Conservation (phyloP, 2,888 invertebrate species). For the Caenorhabditis japonica region DNA sequence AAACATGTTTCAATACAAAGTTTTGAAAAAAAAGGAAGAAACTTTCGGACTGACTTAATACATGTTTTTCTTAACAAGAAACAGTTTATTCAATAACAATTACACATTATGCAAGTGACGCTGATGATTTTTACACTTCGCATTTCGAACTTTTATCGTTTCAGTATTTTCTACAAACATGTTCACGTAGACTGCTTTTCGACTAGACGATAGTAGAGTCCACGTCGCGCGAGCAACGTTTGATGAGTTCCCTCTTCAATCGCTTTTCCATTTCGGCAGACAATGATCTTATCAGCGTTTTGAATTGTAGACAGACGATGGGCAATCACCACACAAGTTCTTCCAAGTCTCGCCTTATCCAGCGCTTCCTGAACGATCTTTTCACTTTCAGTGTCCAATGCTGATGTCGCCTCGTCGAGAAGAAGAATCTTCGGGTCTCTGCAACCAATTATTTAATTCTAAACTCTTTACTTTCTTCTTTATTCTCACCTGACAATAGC, state of each 20-base stretch:
- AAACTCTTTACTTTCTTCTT: background rate
- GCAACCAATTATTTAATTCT: background rate
- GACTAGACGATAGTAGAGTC: constrained; percentile 67
- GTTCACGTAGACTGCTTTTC: constrained; percentile 58
- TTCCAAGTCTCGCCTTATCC: constrained; percentile 84
- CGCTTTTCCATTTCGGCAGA: constrained; percentile 72
- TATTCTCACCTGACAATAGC: constrained; percentile 58
- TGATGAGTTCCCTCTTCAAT: constrained; percentile 71
- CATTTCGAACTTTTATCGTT: too few species aligned
- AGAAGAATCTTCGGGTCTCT: constrained; percentile 68
- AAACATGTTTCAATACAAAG: too few species aligned
- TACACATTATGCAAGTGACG: constrained; percentile 32
- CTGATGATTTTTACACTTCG: constrained; percentile 8
- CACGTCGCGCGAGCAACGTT: constrained; percentile 65
- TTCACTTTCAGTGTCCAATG: constrained; percentile 77
- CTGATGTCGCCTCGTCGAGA: constrained; percentile 77
- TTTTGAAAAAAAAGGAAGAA: too few species aligned
- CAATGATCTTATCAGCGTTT: constrained; percentile 83
- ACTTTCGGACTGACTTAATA: too few species aligned
- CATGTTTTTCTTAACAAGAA: too few species aligned
- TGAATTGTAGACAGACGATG: constrained; percentile 86
- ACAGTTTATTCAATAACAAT: too few species aligned
- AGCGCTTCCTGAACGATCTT: constrained; percentile 88
- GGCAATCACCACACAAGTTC: constrained; percentile 89
- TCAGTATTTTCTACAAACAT: background rate